Percentiles rank a stretch among this genome's conserved stretches.
phyloP scores from a whole-genome alignment of 2,113 vertebrate species.

The Dipodomys merriami region DNA sequence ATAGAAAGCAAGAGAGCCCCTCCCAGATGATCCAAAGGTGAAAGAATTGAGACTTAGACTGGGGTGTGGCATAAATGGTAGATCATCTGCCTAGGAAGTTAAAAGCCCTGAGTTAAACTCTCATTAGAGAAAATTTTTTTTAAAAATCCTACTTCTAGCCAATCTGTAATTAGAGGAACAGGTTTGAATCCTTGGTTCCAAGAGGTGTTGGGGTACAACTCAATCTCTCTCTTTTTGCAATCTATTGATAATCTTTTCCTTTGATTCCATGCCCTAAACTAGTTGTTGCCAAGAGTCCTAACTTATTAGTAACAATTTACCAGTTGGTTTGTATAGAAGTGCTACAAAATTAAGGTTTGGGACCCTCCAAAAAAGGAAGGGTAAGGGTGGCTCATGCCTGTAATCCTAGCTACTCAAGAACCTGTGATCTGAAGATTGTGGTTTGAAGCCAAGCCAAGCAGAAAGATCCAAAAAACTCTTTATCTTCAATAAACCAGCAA shows the following conservation, averaged over 20 bases:
- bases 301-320: too few relatives aligned
- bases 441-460: too few relatives aligned
- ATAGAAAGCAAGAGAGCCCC: background rate
- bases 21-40: background rate
- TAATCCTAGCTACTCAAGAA: too few relatives aligned
- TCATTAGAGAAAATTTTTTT: background rate
- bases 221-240: background rate
- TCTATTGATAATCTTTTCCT: conserved; percentile 11
- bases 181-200: background rate
- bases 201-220: background rate
- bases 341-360: background rate
- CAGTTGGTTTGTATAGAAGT: conserved; percentile 8
- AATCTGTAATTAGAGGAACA: background rate
- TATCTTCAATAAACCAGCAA: too few relatives aligned
- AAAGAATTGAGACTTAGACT: background rate
- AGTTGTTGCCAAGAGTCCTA: background rate
- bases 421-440: too few relatives aligned
- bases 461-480: too few relatives aligned
- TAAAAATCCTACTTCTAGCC: background rate
- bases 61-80: background rate
- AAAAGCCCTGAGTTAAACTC: background rate
- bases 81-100: too few relatives aligned
- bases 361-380: background rate
- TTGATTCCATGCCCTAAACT: conserved; percentile 18
- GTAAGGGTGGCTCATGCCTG: too few relatives aligned